Percentiles rank a stretch among this genome's conserved stretches.
Evolutionary conservation across 2,113 vertebrate genomes (phyloP).

Genomic region (Crotophaga sulcirostris): DNA sequence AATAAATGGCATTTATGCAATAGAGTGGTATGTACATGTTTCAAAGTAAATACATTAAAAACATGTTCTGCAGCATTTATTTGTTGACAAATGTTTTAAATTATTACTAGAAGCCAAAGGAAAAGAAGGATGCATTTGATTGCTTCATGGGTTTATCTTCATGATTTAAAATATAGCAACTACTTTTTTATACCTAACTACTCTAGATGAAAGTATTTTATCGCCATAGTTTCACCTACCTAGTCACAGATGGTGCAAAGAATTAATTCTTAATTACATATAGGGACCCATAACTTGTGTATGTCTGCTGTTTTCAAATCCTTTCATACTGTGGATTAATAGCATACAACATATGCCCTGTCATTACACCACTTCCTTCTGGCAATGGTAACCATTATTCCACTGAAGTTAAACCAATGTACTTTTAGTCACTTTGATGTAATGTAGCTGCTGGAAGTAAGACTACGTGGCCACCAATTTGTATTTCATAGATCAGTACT

Average conservation of each 20-base stretch:
- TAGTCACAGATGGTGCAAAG: not conserved
- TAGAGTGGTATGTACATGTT: not conserved
- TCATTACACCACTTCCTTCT: not conserved
- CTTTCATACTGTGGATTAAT: not conserved
- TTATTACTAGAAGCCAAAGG: not conserved
- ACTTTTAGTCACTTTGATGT: not conserved
- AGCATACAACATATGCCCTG: not conserved
- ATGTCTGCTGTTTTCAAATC: not conserved
- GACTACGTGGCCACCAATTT: not conserved
- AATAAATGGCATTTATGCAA: not conserved
- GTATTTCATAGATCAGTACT: not conserved
- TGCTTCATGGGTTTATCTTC: not conserved
- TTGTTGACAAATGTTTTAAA: not conserved
- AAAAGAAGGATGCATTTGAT: not conserved
- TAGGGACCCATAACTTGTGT: not conserved
- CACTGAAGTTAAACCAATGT: not conserved
- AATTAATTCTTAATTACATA: not conserved
- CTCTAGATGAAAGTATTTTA: not conserved
- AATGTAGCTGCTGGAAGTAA: not conserved
- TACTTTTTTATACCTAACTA: not conserved
- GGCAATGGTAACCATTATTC: not conserved
- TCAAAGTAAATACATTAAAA: not conserved
- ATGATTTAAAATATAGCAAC: not conserved
- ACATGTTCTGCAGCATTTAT: not conserved
- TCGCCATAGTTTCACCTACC: rapidly evolving